A percentile compares a stretch with the other conserved stretches of the same genome.
phyloP scores from a whole-genome alignment of 23 tunicate genomes.

The Clavelina lepadiformis region DNA sequence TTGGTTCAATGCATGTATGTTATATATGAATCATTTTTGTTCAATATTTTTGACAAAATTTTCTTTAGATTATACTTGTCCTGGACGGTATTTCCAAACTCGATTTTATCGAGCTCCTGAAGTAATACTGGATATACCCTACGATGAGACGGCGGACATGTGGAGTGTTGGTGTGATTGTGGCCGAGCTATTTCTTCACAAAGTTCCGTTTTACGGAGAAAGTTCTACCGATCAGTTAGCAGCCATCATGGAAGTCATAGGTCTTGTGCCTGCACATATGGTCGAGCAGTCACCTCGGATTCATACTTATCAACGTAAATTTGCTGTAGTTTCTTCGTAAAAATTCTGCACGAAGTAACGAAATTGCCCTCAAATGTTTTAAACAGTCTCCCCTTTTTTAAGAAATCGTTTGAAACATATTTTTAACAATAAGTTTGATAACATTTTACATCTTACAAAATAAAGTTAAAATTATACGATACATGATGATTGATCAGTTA shows the following conservation, averaged over 20 bases:
- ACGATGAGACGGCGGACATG: slow-evolving; percentile 77
- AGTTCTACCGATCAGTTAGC: slow-evolving; percentile 88
- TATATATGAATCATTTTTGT: neutral
- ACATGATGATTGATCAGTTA: too few relatives aligned
- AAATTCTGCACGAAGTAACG: neutral
- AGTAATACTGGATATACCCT: slow-evolving; percentile 71
- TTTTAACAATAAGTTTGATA: neutral
- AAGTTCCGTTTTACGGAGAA: slow-evolving; percentile 93
- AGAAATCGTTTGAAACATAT: too few relatives aligned
- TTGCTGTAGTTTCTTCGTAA: neutral
- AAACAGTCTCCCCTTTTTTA: too few relatives aligned
- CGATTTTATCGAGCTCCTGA: slow-evolving; percentile 95
- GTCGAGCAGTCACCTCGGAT: slow-evolving; percentile 70
- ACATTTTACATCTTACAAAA: neutral
- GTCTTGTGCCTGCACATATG: slow-evolving; percentile 79
- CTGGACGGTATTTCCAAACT: slow-evolving; percentile 89
- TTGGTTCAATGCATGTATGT: neutral
- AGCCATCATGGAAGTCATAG: slow-evolving; percentile 97
- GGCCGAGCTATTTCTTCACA: slow-evolving; percentile 67
- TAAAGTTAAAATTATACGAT: too few relatives aligned
- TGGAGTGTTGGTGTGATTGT: slow-evolving; percentile 95
- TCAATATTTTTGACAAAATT: neutral
- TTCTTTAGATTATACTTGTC: slow-evolving; percentile 59
- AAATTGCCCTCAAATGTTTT: too few relatives aligned
- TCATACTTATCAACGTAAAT: slow-evolving; percentile 77